Percentiles rank a stretch among this genome's conserved stretches.
Evolutionary conservation across 1,140 invertebrate genomes (phyloP).

Genomic region (Scylla paramamosain): DNA sequence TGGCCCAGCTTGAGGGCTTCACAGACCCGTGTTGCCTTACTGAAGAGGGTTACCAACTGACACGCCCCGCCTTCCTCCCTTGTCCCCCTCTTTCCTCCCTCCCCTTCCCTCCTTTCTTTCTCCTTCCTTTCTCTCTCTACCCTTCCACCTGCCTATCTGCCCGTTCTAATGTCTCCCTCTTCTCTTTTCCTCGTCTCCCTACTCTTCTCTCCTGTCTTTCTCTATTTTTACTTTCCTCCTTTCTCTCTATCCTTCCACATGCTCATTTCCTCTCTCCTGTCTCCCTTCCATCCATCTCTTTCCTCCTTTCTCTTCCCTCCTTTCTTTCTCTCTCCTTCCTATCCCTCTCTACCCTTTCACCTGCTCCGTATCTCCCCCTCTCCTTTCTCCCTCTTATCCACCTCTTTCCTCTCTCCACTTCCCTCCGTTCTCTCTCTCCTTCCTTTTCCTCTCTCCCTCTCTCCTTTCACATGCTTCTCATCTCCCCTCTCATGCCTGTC

Average conservation of each 20-base stretch:
- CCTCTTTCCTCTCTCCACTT: background rate
- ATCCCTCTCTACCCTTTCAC: background rate
- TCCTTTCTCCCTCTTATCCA: background rate
- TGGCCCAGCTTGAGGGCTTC: constrained; percentile 17
- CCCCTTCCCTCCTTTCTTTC: background rate
- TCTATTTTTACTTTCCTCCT: background rate
- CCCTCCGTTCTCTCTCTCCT: background rate
- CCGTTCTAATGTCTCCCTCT: no score
- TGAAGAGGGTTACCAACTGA: background rate
- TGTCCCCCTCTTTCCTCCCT: constrained; percentile 7
- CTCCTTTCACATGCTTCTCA: background rate
- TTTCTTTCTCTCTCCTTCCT: background rate
- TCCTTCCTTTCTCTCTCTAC: background rate
- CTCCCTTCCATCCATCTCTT: no score
- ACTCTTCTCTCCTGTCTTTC: background rate
- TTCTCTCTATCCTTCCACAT: background rate
- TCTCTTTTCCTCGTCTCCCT: no score
- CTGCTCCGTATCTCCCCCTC: background rate
- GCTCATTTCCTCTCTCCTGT: no score
- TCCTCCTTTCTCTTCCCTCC: background rate
- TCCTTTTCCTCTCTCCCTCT: background rate
- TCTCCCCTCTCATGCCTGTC: background rate
- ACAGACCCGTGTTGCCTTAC: background rate
- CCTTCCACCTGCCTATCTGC: no score
- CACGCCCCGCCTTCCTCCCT: background rate